phyloP scores from a whole-genome alignment of 2,113 vertebrate genomes.

The Cyanoramphus novaezelandiae region DNA sequence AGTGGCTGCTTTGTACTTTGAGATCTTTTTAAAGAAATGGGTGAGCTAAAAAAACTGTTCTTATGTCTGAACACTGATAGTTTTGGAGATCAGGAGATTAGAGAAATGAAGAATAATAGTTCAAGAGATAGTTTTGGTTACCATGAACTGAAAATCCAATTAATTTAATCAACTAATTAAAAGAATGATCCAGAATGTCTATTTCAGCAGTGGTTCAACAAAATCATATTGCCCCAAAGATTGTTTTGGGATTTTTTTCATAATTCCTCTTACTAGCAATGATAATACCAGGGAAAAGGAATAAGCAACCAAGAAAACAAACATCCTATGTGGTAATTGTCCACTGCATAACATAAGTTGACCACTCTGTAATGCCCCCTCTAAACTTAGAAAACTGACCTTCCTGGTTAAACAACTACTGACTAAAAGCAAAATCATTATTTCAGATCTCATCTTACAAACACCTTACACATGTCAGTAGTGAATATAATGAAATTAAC shows the following conservation, averaged over 20 bases:
- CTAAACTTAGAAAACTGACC: background rate
- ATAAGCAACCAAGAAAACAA: background rate
- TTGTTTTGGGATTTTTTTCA: background rate
- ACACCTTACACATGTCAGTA: background rate
- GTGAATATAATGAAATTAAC: background rate
- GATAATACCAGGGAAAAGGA: constrained; percentile 6
- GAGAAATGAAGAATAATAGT: background rate
- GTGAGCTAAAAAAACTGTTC: background rate
- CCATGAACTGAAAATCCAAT: constrained; percentile 28
- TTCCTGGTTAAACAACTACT: background rate
- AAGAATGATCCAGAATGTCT: constrained; percentile 42
- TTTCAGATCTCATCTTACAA: background rate
- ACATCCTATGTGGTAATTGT: background rate
- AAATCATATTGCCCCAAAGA: background rate
- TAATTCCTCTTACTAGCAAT: background rate
- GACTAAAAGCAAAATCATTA: background rate
- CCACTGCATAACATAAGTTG: background rate
- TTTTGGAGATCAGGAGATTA: background rate
- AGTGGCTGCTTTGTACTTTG: background rate
- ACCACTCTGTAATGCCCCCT: background rate
- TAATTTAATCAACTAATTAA: constrained; percentile 35
- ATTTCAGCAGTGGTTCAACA: constrained; percentile 17
- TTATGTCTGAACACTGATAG: background rate
- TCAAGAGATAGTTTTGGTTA: background rate
- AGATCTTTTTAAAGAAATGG: background rate